Conservation (phyloP, 2,113 vertebrate species). For the Corvus moneduloides region DNA sequence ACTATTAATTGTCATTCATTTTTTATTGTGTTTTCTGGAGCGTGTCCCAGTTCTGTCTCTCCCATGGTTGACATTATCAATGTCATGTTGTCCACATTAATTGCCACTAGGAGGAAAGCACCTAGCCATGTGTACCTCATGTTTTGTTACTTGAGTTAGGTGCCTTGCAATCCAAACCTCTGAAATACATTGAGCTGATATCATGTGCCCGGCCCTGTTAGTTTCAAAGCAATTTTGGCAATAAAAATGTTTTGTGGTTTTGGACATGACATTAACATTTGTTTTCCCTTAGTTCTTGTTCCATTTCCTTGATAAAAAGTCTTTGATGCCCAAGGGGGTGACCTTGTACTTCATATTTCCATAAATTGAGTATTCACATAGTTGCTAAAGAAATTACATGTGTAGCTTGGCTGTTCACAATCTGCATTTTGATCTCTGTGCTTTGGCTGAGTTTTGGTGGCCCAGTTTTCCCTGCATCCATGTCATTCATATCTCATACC, state of each 20-base stretch:
- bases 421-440: neutral
- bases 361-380: slow-evolving; percentile 34
- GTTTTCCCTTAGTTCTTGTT: slow-evolving; percentile 62
- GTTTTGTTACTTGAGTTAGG: slow-evolving; percentile 15
- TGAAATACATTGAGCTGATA: slow-evolving; percentile 38
- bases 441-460: neutral
- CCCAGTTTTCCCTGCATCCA: neutral
- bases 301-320: slow-evolving; percentile 65
- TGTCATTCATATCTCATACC: neutral
- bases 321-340: slow-evolving; percentile 61
- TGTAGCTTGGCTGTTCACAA: neutral
- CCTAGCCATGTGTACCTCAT: slow-evolving; percentile 2
- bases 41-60: slow-evolving; percentile 11
- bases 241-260: slow-evolving; percentile 62
- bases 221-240: slow-evolving; percentile 61
- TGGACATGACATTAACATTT: slow-evolving; percentile 61
- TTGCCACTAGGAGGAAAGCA: slow-evolving; percentile 32
- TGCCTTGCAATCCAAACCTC: slow-evolving; percentile 4
- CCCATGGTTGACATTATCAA: neutral
- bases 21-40: slow-evolving; percentile 19
- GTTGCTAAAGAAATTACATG: slow-evolving; percentile 18
- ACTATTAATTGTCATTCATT: neutral
- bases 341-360: slow-evolving; percentile 59
- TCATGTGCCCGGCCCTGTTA: slow-evolving; percentile 36
- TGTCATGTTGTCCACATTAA: slow-evolving; percentile 50